phyloP scores from a whole-genome alignment of 37 sponge, comb jelly and placozoan genomes.

The Cladorhizidae sp. region DNA sequence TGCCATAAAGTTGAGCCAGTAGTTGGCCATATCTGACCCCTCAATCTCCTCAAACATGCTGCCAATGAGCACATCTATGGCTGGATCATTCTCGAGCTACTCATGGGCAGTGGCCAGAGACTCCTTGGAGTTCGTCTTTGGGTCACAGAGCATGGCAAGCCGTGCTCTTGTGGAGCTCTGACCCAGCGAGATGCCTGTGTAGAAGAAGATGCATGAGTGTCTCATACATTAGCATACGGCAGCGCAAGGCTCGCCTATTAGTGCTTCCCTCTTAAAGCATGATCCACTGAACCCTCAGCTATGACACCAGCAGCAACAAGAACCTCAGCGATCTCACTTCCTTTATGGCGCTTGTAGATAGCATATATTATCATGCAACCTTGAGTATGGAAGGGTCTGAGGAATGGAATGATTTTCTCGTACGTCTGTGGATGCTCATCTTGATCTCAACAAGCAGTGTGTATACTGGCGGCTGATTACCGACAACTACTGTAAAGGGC shows the following conservation, averaged over 20 bases:
- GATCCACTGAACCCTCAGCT: slow-evolving; percentile 4
- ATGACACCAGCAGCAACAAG: slow-evolving; percentile 1
- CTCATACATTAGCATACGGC: background rate
- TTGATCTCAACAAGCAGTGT: no score
- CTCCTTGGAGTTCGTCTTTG: background rate
- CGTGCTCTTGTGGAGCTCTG: background rate
- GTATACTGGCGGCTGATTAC: no score
- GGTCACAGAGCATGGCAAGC: background rate
- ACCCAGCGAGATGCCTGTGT: no score
- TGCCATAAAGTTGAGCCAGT: no score
- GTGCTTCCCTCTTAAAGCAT: background rate
- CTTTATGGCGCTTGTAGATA: no score
- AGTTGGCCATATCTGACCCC: background rate
- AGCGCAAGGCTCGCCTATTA: background rate
- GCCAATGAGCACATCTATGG: background rate
- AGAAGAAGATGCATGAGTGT: background rate
- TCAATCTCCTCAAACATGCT: slow-evolving; percentile 1
- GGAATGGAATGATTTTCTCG: no score
- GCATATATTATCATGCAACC: no score
- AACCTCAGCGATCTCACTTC: background rate
- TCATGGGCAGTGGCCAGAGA: no score
- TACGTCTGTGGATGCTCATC: no score
- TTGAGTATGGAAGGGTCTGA: no score
- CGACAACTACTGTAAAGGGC: no score
- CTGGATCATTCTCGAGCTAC: slow-evolving; percentile 12